Evolutionary conservation across 2,797 vertebrate genomes (phyloP).

Genomic region (Remorina albescens): DNA sequence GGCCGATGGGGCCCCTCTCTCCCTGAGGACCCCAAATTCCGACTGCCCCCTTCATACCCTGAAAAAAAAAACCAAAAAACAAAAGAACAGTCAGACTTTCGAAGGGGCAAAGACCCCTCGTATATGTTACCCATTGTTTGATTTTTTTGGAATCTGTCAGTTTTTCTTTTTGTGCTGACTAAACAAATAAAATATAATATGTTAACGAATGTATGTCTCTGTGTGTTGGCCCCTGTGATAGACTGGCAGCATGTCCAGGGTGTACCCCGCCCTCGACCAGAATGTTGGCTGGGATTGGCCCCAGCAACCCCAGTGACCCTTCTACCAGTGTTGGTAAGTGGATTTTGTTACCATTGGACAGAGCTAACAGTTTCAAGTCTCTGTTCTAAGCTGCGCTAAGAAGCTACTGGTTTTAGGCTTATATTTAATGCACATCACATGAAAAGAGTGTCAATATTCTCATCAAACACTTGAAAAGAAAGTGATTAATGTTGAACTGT

Average conservation of each 20-base stretch:
- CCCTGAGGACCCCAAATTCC: conserved; percentile 86
- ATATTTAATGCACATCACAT: not conserved
- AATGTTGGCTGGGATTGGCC: no score
- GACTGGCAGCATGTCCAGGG: no score
- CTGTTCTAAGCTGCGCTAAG: no score
- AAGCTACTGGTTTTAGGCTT: not conserved
- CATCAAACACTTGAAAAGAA: not conserved
- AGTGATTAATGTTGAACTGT: not conserved
- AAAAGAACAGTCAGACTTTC: conserved; percentile 4
- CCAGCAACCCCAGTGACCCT: no score
- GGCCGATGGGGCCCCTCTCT: conserved; percentile 84
- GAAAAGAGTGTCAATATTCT: not conserved
- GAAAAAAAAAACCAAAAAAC: conserved; percentile 39
- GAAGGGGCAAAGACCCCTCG: not conserved
- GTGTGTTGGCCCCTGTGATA: no score
- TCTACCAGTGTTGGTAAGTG: no score
- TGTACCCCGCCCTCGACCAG: no score
- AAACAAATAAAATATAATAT: no score
- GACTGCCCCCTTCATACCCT: conserved; percentile 83
- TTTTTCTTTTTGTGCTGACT: not conserved
- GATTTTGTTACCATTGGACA: not conserved
- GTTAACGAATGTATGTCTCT: no score
- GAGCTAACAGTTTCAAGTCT: not conserved
- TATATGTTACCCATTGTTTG: not conserved
- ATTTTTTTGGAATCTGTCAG: no score